Conservation (phyloP, 2,888 invertebrate species). For the Xestoiulus laeticollis region DNA sequence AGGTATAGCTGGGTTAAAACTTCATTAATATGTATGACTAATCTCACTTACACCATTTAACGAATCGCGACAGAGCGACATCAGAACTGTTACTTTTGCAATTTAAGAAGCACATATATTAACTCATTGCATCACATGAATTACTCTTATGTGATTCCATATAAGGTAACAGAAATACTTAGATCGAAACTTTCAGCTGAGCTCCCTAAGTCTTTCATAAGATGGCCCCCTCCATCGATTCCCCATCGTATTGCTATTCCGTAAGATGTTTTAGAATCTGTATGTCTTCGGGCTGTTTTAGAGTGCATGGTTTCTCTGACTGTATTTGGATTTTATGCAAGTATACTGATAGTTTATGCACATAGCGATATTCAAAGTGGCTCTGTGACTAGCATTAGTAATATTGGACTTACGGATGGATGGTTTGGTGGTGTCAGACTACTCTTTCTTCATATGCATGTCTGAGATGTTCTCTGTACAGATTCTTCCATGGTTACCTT, state of each 20-base stretch:
- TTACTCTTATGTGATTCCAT: not conserved
- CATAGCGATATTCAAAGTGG: constrained; percentile 15
- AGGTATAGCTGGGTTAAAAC: no score
- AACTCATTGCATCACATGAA: not conserved
- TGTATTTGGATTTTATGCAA: not conserved
- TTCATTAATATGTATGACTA: no score
- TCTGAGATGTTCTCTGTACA: no score
- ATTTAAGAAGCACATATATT: not conserved
- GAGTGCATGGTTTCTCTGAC: not conserved
- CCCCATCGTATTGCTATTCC: constrained; percentile 11
- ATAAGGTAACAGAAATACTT: not conserved
- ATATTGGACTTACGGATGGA: constrained; percentile 29
- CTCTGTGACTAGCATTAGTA: constrained; percentile 7
- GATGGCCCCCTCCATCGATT: constrained; percentile 9
- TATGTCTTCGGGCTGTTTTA: constrained; percentile 12
- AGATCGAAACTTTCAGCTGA: constrained; percentile 5
- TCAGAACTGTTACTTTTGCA: not conserved
- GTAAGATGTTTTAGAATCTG: not conserved
- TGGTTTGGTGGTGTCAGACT: not conserved
- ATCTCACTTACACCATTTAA: no score
- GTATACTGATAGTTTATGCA: not conserved
- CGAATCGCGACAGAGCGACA: no score
- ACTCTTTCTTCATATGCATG: not conserved
- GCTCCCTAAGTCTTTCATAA: not conserved
- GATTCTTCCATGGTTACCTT: no score